A percentile compares a stretch with the other conserved stretches of the same genome.
phyloP scores from a whole-genome alignment of 2,797 vertebrate species.

The Choloepus didactylus region DNA sequence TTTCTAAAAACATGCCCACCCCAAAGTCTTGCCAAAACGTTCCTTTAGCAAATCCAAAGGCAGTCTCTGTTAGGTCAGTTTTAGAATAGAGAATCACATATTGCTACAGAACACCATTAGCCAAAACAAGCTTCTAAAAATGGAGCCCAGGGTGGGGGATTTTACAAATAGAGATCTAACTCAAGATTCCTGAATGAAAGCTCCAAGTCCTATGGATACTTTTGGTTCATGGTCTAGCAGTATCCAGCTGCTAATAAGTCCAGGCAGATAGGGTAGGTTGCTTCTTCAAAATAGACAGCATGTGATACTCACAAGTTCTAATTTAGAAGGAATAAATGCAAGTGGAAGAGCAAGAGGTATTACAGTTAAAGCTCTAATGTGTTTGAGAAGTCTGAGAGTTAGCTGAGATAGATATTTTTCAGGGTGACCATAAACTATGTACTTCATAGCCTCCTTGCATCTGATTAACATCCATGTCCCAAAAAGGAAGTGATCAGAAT shows the following conservation, averaged over 20 bases:
- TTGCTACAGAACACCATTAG: not conserved
- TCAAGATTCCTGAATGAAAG: not conserved
- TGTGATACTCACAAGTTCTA: not conserved
- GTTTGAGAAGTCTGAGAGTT: constrained; percentile 20
- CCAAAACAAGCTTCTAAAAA: not conserved
- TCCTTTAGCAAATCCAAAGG: constrained; percentile 54
- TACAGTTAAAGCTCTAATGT: not conserved
- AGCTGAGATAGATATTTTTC: constrained; percentile 24
- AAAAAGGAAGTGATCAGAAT: not conserved
- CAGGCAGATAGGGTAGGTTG: not conserved
- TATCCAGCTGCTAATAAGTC: not conserved
- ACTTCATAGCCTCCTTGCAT: not conserved
- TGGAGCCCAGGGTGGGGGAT: not conserved
- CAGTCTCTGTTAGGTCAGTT: constrained; percentile 15
- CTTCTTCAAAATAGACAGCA: constrained; percentile 7
- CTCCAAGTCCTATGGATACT: not conserved
- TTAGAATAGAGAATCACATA: not conserved
- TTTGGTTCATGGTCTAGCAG: not conserved
- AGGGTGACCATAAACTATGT: constrained; percentile 16
- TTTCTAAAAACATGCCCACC: constrained; percentile 50
- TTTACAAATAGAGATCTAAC: not conserved
- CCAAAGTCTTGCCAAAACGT: constrained; percentile 31
- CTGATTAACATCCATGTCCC: not conserved
- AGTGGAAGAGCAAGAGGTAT: not conserved
- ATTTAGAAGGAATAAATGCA: not conserved